Percentiles rank a stretch among this genome's conserved stretches.
These are phyloP conservation scores for Leptarthrus brevirostris DNA, from an alignment of 2,888 invertebrate genomes.

Conservation along the genomic window DNA sequence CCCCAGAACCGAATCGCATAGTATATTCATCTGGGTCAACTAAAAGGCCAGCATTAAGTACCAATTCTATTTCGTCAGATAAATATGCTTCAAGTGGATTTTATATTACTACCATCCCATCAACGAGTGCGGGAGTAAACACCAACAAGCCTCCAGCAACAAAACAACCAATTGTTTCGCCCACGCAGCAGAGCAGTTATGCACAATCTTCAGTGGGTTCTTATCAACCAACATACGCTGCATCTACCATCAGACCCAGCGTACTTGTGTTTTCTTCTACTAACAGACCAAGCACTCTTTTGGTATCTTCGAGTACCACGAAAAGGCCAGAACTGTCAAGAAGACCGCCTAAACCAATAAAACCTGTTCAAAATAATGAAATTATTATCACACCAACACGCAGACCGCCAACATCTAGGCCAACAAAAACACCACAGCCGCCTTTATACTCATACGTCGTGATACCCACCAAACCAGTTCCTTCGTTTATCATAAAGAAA, in stretches of 20 bases:
- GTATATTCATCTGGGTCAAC: conserved; percentile 48
- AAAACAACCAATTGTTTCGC: conserved; percentile 59
- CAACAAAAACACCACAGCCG: conserved; percentile 57
- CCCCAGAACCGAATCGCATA: conserved; percentile 1
- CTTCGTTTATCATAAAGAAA: background rate
- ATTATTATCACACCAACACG: conserved; percentile 48
- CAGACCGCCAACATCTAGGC: conserved; percentile 47
- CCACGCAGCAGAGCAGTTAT: conserved; percentile 65
- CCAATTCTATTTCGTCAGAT: conserved; percentile 37
- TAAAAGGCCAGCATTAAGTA: conserved; percentile 33
- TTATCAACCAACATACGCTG: conserved; percentile 59
- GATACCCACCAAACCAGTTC: conserved; percentile 8
- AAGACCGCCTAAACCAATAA: conserved; percentile 54
- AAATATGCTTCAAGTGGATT: conserved; percentile 53
- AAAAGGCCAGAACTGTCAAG: conserved; percentile 57
- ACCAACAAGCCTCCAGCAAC: conserved; percentile 50
- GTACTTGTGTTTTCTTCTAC: conserved; percentile 12
- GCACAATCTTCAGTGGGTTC: conserved; percentile 58
- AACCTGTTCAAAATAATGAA: conserved; percentile 40
- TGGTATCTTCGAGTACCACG: background rate
- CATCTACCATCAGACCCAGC: conserved; percentile 62
- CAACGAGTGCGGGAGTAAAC: conserved; percentile 51
- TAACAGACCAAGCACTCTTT: background rate
- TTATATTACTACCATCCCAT: conserved; percentile 61
- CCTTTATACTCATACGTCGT: conserved; percentile 57